phyloP scores from a whole-genome alignment of 37 sponge, comb jelly and placozoan genomes.

The Beroe ovata region DNA sequence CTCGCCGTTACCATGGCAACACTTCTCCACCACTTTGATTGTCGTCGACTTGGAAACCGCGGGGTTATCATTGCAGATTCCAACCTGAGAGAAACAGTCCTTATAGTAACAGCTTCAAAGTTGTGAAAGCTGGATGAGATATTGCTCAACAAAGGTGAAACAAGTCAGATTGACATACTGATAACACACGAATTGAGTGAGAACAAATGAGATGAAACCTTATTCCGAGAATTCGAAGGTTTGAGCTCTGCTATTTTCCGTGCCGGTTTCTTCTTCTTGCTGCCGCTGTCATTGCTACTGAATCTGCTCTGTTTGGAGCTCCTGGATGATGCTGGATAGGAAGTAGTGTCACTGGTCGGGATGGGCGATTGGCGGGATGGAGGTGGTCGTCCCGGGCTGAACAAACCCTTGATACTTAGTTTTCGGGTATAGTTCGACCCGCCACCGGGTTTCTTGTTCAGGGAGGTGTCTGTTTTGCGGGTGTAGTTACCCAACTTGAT shows the following conservation, averaged over 20 bases:
- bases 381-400: conserved; percentile 27
- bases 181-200: no score
- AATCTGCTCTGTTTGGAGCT: neutral
- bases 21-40: conserved; percentile 24
- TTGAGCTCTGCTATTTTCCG: neutral
- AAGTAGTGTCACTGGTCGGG: neutral
- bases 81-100: conserved; percentile 17
- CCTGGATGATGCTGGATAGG: neutral
- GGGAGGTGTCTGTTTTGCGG: neutral
- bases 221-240: neutral
- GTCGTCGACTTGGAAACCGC: conserved; percentile 10
- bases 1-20: conserved; percentile 15
- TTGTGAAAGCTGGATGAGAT: no score
- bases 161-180: no score
- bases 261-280: neutral
- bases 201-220: no score
- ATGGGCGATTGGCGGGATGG: neutral
- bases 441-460: neutral
- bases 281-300: neutral
- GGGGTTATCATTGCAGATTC: conserved; percentile 10
- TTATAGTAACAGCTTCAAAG: no score
- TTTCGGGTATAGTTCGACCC: conserved; percentile 24
- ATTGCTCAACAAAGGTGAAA: no score
- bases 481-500: conserved; percentile 46
- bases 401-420: conserved; percentile 12